phyloP scores from a whole-genome alignment of 2,113 vertebrate species.

The Paracanthobrama guichenoti region DNA sequence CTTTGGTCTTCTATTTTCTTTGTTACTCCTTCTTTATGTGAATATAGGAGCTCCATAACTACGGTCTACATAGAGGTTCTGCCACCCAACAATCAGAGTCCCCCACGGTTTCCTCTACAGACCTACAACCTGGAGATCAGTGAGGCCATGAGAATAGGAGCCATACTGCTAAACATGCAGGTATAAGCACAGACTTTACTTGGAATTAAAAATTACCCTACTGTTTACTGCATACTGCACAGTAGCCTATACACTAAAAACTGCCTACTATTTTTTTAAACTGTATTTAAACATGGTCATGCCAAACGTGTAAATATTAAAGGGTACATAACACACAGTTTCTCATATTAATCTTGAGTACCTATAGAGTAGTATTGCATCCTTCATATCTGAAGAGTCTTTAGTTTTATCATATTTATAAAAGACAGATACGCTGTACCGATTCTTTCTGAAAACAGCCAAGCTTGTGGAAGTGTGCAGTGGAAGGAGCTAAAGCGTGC shows the following conservation, averaged over 20 bases:
- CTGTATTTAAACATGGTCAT: background rate
- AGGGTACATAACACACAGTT: too few species aligned
- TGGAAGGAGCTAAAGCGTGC: too few species aligned
- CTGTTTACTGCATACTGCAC: background rate
- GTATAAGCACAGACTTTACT: conserved; percentile 65
- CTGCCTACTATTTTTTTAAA: background rate
- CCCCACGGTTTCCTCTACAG: conserved; percentile 87
- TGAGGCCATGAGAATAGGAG: conserved; percentile 93
- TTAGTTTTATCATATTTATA: too few species aligned
- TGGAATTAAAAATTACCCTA: background rate
- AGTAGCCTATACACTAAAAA: background rate
- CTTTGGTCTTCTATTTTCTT: background rate
- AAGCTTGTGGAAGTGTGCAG: too few species aligned
- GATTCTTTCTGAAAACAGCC: too few species aligned
- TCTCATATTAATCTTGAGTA: too few species aligned
- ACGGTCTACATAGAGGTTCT: conserved; percentile 97
- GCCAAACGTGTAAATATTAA: background rate
- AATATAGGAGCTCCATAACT: conserved; percentile 92
- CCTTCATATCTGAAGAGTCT: too few species aligned
- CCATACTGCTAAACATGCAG: conserved; percentile 90
- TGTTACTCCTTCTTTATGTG: conserved; percentile 30
- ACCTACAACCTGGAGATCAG: conserved; percentile 94
- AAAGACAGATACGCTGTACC: too few species aligned
- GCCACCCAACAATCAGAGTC: conserved; percentile 97
- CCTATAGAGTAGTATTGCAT: too few species aligned